phyloP scores from a whole-genome alignment of 2,888 invertebrate genomes.

The Drosophila engyochracea region DNA sequence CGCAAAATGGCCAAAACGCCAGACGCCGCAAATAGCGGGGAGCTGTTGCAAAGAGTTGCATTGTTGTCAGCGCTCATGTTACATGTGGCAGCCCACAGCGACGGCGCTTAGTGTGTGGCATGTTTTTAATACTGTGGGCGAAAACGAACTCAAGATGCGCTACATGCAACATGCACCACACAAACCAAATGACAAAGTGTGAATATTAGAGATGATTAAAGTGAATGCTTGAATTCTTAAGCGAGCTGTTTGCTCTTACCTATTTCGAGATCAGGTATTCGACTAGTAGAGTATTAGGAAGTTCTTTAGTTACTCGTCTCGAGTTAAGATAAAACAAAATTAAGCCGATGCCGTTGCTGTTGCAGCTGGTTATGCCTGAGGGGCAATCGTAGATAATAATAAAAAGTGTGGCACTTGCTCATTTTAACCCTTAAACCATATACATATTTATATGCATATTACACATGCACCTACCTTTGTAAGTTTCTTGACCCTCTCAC shows the following conservation, averaged over 20 bases:
- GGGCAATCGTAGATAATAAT: constrained; percentile 2
- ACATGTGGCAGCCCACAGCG: constrained; percentile 48
- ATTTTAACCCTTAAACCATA: constrained; percentile 30
- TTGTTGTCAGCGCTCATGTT: constrained; percentile 77
- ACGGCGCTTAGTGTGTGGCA: constrained; percentile 75
- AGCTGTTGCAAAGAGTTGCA: constrained; percentile 57
- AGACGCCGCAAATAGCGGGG: constrained; percentile 30
- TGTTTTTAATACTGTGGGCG: constrained; percentile 19
- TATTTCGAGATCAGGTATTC: background rate
- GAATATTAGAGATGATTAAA: too few species aligned
- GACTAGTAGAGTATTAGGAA: background rate
- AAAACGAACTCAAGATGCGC: constrained; percentile 61
- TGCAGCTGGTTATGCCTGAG: constrained; percentile 3
- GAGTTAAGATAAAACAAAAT: background rate
- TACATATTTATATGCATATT: constrained; percentile 10
- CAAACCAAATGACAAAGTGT: background rate
- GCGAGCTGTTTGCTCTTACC: background rate
- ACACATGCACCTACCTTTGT: constrained; percentile 37
- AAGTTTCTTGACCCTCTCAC: constrained; percentile 44
- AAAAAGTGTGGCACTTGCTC: constrained; percentile 23
- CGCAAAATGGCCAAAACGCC: constrained; percentile 70
- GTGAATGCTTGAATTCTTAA: background rate
- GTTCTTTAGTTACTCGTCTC: background rate
- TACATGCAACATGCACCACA: constrained; percentile 19
- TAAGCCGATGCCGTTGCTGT: background rate